Base-by-base conservation (phyloP, 2,888 invertebrate genomes). In the Calliphora vomitoria region DNA sequence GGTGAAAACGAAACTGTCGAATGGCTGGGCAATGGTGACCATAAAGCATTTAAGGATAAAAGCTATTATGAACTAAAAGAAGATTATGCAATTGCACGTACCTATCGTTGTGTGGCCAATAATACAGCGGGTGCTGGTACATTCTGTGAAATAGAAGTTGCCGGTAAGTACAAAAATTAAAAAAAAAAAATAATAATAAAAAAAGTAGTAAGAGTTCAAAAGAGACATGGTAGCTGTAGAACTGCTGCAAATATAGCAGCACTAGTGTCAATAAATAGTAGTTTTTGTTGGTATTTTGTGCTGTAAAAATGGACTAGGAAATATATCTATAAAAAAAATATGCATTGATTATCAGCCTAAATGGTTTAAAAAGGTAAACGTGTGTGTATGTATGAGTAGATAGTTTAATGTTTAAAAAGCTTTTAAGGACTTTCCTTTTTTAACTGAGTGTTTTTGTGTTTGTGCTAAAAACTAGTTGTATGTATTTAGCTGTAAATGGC, bases 51-150 rank as follows among this genome's bases (percentile, higher is more conserved):
- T 82, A 90, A 88, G 88, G 91, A 93, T 88, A 91, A 90, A 88
- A 95, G 95, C 90, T 95, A 95, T 93, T 95, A 98, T 87, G 94
- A 95, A 44, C 94, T 96, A 87, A 96, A 96, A 90, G 96, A 96
- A 90, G 95, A 95, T 90, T 93, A 93, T 90, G 92, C 91, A 86
- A 95, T 95, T 15, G 95, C 95, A 91, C 95, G 98, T 84, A 98
- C 97, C 5, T 98, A 98, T 93, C 95, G 96, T 82, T 98, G 98
- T 93, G 95, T 95, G 90, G 98, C 97, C 35, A 97, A 97, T 93
- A 98, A 98, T 94, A 95, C 96, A 5, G 97, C 98, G 15, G 98
- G 98, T 3, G 91, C 92, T 85, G 95, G 96, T 20, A 91, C 95
- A 62, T 94, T 95, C 4, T 96, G 96, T 92, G 95, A 96, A 92